Percentiles rank a stretch among this genome's conserved stretches.
phyloP scores from a whole-genome alignment of 2,113 vertebrate genomes.

The Synodontis membranacea region DNA sequence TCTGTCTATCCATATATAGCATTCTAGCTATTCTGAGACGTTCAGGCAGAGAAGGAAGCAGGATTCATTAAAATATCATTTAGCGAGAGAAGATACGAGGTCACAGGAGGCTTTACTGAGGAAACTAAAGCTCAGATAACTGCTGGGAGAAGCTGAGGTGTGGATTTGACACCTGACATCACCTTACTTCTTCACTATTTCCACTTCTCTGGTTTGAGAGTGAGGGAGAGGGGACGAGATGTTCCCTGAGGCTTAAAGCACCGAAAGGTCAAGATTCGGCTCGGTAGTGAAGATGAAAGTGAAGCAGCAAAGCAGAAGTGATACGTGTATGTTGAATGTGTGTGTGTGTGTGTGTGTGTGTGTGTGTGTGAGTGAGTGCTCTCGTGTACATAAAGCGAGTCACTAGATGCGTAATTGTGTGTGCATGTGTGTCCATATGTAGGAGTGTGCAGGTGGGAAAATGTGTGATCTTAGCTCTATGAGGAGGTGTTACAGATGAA shows the following conservation, averaged over 20 bases:
- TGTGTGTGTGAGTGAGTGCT: background rate
- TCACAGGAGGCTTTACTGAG: background rate
- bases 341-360: constrained; percentile 5
- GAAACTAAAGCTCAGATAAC: background rate
- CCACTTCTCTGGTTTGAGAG: background rate
- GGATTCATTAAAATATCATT: constrained; percentile 20
- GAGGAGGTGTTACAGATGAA: background rate
- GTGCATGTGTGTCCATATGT: background rate
- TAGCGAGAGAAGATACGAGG: background rate
- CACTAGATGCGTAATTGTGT: background rate
- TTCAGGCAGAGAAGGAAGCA: background rate
- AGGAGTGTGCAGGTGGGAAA: background rate
- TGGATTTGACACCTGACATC: constrained; percentile 5
- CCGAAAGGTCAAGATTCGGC: background rate
- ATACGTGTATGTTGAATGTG: background rate
- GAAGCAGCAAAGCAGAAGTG: background rate
- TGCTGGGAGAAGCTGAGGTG: background rate
- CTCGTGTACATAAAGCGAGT: background rate
- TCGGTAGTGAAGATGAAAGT: background rate
- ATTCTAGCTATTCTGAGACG: background rate
- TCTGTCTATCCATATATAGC: background rate
- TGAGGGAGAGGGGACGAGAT: background rate
- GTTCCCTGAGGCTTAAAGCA: background rate
- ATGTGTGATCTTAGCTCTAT: background rate
- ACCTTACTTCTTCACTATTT: background rate